Evolutionary conservation across 1,140 invertebrate species (phyloP).

Genomic region (Pseudomyrmex cubaensis): DNA sequence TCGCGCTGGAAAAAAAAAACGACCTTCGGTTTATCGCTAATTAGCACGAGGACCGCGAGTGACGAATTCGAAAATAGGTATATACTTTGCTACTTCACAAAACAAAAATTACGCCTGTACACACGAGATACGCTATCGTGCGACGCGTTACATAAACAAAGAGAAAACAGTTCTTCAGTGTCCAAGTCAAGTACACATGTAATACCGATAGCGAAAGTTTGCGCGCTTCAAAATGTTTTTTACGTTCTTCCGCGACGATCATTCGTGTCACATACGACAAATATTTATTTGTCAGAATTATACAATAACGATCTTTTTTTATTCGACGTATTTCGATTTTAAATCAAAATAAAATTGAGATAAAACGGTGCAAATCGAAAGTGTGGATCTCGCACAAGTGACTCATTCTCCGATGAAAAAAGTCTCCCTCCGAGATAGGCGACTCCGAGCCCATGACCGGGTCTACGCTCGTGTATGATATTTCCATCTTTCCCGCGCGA

Average conservation of each 20-base stretch:
- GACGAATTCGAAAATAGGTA: slow-evolving; percentile 7
- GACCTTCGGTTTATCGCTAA: slow-evolving; percentile 19
- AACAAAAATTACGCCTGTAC: not conserved
- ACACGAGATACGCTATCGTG: slow-evolving; percentile 45
- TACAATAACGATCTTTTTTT: no score
- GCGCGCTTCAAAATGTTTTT: slow-evolving; percentile 12
- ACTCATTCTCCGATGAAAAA: no score
- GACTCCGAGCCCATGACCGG: not conserved
- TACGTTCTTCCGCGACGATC: slow-evolving; percentile 24
- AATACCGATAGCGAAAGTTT: slow-evolving; percentile 31
- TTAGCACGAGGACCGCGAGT: slow-evolving; percentile 5
- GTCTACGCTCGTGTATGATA: slow-evolving; percentile 10
- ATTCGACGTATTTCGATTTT: no score
- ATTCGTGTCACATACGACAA: not conserved
- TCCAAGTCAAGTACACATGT: slow-evolving; percentile 11
- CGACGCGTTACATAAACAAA: slow-evolving; percentile 22
- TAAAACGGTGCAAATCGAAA: not conserved
- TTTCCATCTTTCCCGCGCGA: not conserved
- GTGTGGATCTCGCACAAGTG: no score
- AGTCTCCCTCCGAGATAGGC: no score
- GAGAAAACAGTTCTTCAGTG: not conserved
- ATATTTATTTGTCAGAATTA: not conserved
- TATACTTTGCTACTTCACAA: not conserved
- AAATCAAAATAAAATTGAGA: not conserved
- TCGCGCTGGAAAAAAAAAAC: not conserved